A percentile compares a stretch with the other conserved stretches of the same genome.
Evolutionary conservation across 2,888 invertebrate species (phyloP).

Genomic region (Steromphala cineraria): DNA sequence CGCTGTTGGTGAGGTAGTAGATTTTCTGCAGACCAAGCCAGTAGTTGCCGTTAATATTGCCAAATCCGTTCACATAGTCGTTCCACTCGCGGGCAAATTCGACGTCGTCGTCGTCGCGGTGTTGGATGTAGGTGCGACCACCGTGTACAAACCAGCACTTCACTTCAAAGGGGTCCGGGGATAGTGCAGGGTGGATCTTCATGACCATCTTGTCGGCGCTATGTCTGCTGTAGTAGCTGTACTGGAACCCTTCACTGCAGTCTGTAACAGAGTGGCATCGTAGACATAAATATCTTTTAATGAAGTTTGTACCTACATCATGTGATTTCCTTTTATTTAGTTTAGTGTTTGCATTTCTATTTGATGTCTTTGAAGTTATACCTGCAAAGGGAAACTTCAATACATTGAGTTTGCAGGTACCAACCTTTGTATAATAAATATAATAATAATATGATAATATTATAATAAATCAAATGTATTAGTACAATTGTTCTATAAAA

Average conservation of each 20-base stretch:
- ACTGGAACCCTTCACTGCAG: not conserved
- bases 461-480: too few relatives aligned
- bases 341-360: too few relatives aligned
- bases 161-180: not conserved
- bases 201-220: too few relatives aligned
- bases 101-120: not conserved
- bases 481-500: too few relatives aligned
- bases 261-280: not conserved
- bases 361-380: too few relatives aligned
- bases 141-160: not conserved
- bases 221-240: not conserved
- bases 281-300: too few relatives aligned
- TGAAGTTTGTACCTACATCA: too few relatives aligned
- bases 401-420: too few relatives aligned
- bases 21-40: not conserved
- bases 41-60: not conserved
- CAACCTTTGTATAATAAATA: too few relatives aligned
- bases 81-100: not conserved
- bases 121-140: not conserved
- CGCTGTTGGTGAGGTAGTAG: not conserved
- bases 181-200: not conserved
- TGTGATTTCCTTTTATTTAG: too few relatives aligned
- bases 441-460: too few relatives aligned
- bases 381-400: too few relatives aligned
- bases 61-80: not conserved